Percentiles rank a stretch among this genome's conserved stretches.
Evolutionary conservation across 2,113 vertebrate species (phyloP).

Genomic region (Desmodus rotundus): DNA sequence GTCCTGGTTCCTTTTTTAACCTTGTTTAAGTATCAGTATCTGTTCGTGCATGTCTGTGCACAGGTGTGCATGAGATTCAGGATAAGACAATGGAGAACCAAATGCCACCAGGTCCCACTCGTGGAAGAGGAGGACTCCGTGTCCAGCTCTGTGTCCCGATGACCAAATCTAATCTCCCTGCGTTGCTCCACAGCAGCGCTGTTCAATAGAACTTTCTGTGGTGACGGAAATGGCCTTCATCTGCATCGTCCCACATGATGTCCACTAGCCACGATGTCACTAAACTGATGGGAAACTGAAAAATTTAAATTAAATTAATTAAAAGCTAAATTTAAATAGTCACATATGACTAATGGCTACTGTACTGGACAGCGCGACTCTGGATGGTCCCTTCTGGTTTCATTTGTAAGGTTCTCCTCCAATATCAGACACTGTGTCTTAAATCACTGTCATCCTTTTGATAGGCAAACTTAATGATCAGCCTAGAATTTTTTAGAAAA

Average conservation of each 20-base stretch:
- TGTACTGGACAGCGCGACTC: not conserved
- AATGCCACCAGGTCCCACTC: not conserved
- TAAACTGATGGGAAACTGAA: not conserved
- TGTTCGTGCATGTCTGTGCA: not conserved
- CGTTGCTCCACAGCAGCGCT: not conserved
- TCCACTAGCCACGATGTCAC: not conserved
- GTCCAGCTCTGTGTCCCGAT: not conserved
- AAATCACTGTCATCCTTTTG: constrained; percentile 55
- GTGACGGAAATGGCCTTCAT: not conserved
- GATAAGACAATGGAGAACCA: not conserved
- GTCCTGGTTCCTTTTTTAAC: not conserved
- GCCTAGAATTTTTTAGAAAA: constrained; percentile 28
- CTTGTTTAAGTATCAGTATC: not conserved
- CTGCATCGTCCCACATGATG: not conserved
- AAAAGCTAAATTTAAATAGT: constrained; percentile 22
- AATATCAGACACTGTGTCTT: not conserved
- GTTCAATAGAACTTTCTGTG: not conserved
- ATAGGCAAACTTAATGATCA: constrained; percentile 57
- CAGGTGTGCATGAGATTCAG: not conserved
- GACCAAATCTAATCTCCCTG: not conserved
- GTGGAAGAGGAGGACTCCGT: not conserved
- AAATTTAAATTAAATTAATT: constrained; percentile 27
- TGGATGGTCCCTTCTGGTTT: not conserved
- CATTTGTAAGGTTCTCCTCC: constrained; percentile 1
- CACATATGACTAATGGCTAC: not conserved